These are phyloP conservation scores for Acrocephalus kingi DNA, from an alignment of 2,113 vertebrate genomes.

Conservation along the genomic window DNA sequence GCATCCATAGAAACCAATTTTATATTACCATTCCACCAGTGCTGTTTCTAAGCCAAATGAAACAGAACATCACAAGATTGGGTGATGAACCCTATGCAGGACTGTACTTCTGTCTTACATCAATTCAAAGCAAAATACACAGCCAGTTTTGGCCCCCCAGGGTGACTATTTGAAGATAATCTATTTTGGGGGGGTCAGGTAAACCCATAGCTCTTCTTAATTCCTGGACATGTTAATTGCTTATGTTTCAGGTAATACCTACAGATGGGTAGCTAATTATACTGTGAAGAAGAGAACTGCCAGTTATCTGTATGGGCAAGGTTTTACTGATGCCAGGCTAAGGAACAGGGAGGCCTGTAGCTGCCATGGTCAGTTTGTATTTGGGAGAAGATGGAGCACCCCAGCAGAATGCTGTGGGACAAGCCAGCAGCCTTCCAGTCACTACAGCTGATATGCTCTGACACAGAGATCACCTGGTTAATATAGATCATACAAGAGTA, in stretches of 20 bases:
- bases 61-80: neutral
- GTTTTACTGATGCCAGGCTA: neutral
- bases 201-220: neutral
- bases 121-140: neutral
- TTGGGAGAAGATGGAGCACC: rapidly evolving
- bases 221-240: neutral
- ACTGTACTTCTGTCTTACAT: neutral
- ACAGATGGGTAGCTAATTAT: neutral
- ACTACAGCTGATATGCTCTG: neutral
- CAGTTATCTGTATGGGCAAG: neutral
- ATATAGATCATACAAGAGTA: neutral
- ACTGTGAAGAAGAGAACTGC: neutral
- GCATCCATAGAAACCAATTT: neutral
- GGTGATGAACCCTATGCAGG: neutral
- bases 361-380: neutral
- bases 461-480: neutral
- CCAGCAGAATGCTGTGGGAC: neutral
- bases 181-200: neutral
- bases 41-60: neutral
- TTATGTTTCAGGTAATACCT: neutral
- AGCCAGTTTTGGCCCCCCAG: neutral
- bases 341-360: rapidly evolving
- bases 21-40: neutral
- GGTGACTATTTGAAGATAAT: neutral
- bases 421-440: neutral